Base-by-base conservation (phyloP, 2,888 invertebrate genomes). In the Rhingia campestris region DNA sequence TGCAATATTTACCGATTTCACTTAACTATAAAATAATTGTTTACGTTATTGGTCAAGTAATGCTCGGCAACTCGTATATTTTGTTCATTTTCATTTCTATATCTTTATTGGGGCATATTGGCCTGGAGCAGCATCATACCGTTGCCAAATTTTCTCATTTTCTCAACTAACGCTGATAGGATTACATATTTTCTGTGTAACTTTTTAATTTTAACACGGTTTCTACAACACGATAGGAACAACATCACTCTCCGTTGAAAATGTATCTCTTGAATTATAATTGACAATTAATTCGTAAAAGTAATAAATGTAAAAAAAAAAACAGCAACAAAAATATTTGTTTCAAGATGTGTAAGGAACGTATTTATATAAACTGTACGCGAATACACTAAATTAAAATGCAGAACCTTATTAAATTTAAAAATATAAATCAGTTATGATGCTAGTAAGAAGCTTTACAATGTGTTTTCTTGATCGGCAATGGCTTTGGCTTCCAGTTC, bases 401-500 rank as follows among this genome's bases (percentile, higher is more conserved):
- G 63, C 70, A 56, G 64, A 72, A 51, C 49, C 63, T 72, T 66
- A 64, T 80, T 59, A 51, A 74, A 79, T 61, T 66, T 12, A 75
- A 74, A 54, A 54, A 63, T 77, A 77, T 30, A 82, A 67, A 74
- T 64, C 77, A 77, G 49, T 77, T 77, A 77, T 77, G 70, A 70
- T 77, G 64, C 61, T 61, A 75, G 56, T 61, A 73, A 37, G 30
- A 77, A 64, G 14, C 70, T 69, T 67, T 74, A 82, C 51, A 69
- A 7, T 47, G 54, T 58, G n/a, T 77, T 70, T 43, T 75, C 70
- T 14, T 75, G n/a, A 10, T 45, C 12, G 3, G 41, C 61, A 10
- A 77, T 6, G 2, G 64, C n/a, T 45, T 88, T 49, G 4, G 87
- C 86, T 61, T 91, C 91, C 6, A 90, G 86, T 73, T 89, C 87